phyloP scores from a whole-genome alignment of 2,797 vertebrate species.

The Acipenser transmontanus region DNA sequence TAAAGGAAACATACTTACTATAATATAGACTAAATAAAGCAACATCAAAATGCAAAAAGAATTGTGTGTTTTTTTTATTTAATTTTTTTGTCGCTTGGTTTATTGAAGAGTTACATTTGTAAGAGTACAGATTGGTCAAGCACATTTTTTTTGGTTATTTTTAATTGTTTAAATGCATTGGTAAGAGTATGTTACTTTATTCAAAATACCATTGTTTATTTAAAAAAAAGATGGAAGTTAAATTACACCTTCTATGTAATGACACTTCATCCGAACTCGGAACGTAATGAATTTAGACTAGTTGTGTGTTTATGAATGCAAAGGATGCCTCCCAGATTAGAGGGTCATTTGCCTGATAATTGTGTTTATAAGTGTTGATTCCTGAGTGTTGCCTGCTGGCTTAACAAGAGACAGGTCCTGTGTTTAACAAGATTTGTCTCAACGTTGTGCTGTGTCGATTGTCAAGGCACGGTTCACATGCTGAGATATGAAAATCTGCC shows the following conservation, averaged over 20 bases:
- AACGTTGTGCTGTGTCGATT: slow-evolving; percentile 55
- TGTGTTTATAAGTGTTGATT: slow-evolving; percentile 41
- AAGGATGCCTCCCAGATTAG: not conserved
- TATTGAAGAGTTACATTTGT: too few relatives aligned
- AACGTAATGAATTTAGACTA: not conserved
- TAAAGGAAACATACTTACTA: too few relatives aligned
- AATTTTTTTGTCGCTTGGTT: too few relatives aligned
- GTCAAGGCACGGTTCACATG: slow-evolving; percentile 57
- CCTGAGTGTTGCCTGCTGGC: slow-evolving; percentile 50
- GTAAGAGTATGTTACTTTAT: too few relatives aligned
- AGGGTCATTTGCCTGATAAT: slow-evolving; percentile 1
- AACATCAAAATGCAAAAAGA: too few relatives aligned
- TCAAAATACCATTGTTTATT: too few relatives aligned
- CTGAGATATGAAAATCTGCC: slow-evolving; percentile 60
- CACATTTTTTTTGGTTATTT: too few relatives aligned
- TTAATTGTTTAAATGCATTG: too few relatives aligned
- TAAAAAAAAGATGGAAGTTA: too few relatives aligned
- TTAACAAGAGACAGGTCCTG: slow-evolving; percentile 42
- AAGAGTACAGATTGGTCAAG: too few relatives aligned
- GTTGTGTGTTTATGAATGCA: not conserved
- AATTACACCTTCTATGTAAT: not conserved
- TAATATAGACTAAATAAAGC: too few relatives aligned
- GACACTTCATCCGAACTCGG: not conserved
- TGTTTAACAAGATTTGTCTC: slow-evolving; percentile 65
- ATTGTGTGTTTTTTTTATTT: too few relatives aligned